Evolutionary conservation across 1,140 invertebrate genomes (phyloP).

Genomic region (Mactra quadrangularis): DNA sequence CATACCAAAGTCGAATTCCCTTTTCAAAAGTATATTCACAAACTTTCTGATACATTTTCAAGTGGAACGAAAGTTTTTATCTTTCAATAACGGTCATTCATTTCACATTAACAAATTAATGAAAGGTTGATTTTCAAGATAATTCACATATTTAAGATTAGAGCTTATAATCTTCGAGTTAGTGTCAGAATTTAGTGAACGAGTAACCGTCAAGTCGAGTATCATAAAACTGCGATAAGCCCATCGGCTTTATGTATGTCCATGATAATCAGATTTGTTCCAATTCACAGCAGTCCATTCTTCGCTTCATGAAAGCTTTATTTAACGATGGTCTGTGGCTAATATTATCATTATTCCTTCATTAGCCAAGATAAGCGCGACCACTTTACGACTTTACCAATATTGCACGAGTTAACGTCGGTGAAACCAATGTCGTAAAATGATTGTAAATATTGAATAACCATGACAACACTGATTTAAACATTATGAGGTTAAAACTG

Average conservation of each 20-base stretch:
- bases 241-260: neutral
- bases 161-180: too few relatives aligned
- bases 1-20: too few relatives aligned
- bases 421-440: conserved; percentile 30
- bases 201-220: neutral
- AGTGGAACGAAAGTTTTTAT: too few relatives aligned
- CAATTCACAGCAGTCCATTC: neutral
- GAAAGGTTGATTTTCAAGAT: too few relatives aligned
- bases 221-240: neutral
- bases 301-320: neutral
- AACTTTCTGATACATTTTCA: too few relatives aligned
- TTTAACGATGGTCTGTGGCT: neutral
- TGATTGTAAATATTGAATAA: conserved; percentile 26
- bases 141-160: too few relatives aligned
- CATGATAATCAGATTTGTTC: conserved; percentile 10
- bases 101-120: too few relatives aligned
- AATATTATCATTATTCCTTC: conserved; percentile 32
- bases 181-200: too few relatives aligned
- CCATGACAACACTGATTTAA: conserved; percentile 32
- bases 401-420: conserved; percentile 28
- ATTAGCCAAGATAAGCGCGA: conserved; percentile 10
- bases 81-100: too few relatives aligned
- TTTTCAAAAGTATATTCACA: too few relatives aligned
- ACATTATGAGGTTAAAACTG: neutral
- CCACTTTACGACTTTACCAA: neutral